A percentile compares a stretch with the other conserved stretches of the same genome.
These are phyloP conservation scores for Zootermopsis nevadensis DNA, from an alignment of 2,888 invertebrate genomes.

Conservation along the genomic window DNA sequence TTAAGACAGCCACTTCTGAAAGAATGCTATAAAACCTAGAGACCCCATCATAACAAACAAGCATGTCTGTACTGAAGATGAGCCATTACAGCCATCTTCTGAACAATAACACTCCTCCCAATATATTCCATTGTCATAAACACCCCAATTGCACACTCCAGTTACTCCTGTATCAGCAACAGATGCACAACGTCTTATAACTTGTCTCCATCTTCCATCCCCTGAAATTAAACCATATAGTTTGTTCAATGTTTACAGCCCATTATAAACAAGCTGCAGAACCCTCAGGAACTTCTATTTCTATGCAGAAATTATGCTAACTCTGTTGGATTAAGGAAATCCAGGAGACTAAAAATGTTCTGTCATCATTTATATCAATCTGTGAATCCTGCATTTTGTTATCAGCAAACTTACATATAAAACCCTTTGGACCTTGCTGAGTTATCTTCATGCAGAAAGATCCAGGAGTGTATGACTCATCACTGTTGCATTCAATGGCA, in stretches of 20 bases:
- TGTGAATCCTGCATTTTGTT: too few relatives aligned
- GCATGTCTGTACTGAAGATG: background rate
- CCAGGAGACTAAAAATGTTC: too few relatives aligned
- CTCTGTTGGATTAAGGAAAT: too few relatives aligned
- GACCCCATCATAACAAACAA: background rate
- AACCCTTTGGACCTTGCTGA: constrained; percentile 93
- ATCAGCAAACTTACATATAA: constrained; percentile 82
- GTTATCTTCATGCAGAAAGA: constrained; percentile 96
- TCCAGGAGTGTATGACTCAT: constrained; percentile 93
- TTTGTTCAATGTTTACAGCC: too few relatives aligned
- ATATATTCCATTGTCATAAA: constrained; percentile 93
- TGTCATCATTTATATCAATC: too few relatives aligned
- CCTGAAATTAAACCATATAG: constrained; percentile 69
- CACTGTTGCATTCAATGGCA: constrained; percentile 92
- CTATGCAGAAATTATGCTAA: too few relatives aligned
- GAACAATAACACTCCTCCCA: constrained; percentile 98
- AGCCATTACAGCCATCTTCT: constrained; percentile 86
- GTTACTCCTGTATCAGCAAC: constrained; percentile 92
- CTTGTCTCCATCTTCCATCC: constrained; percentile 95
- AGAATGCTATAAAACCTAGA: background rate
- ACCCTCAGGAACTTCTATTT: too few relatives aligned
- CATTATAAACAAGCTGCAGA: too few relatives aligned
- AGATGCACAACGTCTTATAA: constrained; percentile 88
- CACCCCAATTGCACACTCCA: constrained; percentile 97
- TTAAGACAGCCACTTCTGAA: background rate